Base-by-base conservation (phyloP, 2,888 invertebrate genomes). In the Leptinotarsa juncta region DNA sequence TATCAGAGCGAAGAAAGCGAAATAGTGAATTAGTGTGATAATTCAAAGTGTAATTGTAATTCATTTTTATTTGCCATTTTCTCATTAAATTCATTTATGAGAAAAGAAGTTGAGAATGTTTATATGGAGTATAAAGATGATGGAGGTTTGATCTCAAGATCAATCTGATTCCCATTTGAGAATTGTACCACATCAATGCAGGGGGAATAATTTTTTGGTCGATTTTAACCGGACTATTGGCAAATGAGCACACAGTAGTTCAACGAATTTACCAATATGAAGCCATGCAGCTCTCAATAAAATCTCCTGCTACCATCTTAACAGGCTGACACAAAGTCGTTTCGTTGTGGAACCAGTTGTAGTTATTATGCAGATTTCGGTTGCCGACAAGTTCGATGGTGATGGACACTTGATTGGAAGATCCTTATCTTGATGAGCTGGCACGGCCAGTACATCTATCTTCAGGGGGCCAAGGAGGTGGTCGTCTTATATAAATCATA, bases 401-500 rank as follows among this genome's bases (percentile, higher is more conserved):
- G 69, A 69, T 57, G 49, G 57, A 26, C 48, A 18, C 20, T 49
- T 42, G 69, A 57, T 69, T 69, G 23, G 57, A 18, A 20, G 57
- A 69, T 69, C 48, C 57, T 69, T 69, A 69, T 69, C 69, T 57
- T 60, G 69, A 57, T 69, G 69, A 69, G 26, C 48, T 57, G 49
- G 69, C 69, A 50, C 42, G 20, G 57, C 42, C 57, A 69, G 60
- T 69, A 69, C 42, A 53, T 42, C n/a, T 55, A 42, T 42, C 32
- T 42, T 42, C 32, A 10, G 23, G 53, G n/a, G 18, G 53, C 18
- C 53, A 53, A 10, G 7, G 18, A 12, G 53, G 18, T 10, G 12
- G 18, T 53, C 18, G 53, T 42, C 10, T 42, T 2, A 42, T 42
- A 10, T 42, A 10, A 32, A 32, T 42, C 32, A 42, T 42, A 7